Percentiles rank a stretch among this genome's conserved stretches.
Evolutionary conservation across 1,140 invertebrate genomes (phyloP).

Genomic region (Camponotus vicinus): DNA sequence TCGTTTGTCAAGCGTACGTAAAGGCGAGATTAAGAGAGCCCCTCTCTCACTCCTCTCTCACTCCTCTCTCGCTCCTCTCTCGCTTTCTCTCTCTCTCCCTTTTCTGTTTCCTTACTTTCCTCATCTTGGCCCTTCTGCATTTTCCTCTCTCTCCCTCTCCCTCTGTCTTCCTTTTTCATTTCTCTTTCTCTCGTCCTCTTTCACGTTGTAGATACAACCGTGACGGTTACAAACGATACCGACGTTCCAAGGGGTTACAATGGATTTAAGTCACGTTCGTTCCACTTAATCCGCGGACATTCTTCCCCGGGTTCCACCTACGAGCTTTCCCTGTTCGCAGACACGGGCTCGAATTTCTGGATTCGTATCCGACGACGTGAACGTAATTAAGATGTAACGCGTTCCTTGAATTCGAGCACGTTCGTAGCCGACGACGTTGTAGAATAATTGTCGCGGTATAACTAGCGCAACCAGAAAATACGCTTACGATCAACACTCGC

Average conservation of each 20-base stretch:
- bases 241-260: constrained; percentile 72
- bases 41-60: neutral
- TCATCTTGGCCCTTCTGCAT: constrained; percentile 29
- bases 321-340: constrained; percentile 43
- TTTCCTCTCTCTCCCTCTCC: constrained; percentile 14
- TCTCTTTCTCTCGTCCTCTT: constrained; percentile 32
- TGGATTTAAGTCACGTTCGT: constrained; percentile 78
- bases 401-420: constrained; percentile 54
- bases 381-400: constrained; percentile 68
- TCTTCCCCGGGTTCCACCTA: constrained; percentile 67
- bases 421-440: neutral
- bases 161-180: neutral
- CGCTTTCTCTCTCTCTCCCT: neutral
- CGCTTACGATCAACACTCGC: neutral
- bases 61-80: neutral
- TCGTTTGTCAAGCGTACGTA: constrained; percentile 75
- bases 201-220: constrained; percentile 64
- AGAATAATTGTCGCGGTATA: constrained; percentile 54
- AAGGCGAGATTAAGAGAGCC: constrained; percentile 75
- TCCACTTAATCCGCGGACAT: constrained; percentile 71
- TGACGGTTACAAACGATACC: constrained; percentile 75
- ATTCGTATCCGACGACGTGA: constrained; percentile 64
- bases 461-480: neutral
- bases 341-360: constrained; percentile 55
- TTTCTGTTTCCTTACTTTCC: constrained; percentile 55